Conservation (phyloP, 2,797 vertebrate genomes). For the Trematomus bernacchii region DNA sequence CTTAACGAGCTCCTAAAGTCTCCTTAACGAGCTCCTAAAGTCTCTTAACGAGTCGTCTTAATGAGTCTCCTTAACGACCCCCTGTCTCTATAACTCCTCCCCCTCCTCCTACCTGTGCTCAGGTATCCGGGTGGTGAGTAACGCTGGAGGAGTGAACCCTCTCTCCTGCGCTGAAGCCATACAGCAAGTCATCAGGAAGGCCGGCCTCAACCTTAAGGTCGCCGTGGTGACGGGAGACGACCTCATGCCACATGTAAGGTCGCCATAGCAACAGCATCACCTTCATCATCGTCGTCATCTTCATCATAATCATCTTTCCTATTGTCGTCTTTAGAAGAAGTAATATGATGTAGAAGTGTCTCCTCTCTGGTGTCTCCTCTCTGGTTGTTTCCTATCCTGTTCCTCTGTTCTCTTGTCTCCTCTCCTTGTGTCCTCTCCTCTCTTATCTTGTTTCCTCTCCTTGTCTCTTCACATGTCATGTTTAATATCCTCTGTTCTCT, state of each 20-base stretch:
- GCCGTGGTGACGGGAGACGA: conserved; percentile 91
- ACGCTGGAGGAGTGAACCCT: conserved; percentile 90
- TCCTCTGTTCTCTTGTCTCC: background rate
- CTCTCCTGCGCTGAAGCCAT: conserved; percentile 88
- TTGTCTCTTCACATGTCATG: background rate
- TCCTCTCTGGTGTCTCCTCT: background rate
- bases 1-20: no score
- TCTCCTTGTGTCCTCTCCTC: background rate
- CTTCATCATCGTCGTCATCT: background rate
- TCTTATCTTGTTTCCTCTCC: background rate
- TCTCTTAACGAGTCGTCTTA: no score
- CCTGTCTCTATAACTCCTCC: no score
- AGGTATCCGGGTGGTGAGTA: conserved; percentile 92
- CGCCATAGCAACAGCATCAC: rapidly evolving
- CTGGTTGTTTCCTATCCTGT: background rate
- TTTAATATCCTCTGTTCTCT: background rate
- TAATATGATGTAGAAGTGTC: no score
- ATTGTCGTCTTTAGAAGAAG: no score
- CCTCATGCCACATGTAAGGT: conserved; percentile 87
- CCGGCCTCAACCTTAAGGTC: conserved; percentile 88
- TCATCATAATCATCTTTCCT: background rate
- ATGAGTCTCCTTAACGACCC: no score
- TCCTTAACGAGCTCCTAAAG: no score
- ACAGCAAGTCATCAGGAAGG: conserved; percentile 86
- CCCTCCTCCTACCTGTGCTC: background rate